Evolutionary conservation across 2,888 invertebrate species (phyloP), one percentile per base, ranked within the genome.

Genomic region (Philereme transversata): DNA sequence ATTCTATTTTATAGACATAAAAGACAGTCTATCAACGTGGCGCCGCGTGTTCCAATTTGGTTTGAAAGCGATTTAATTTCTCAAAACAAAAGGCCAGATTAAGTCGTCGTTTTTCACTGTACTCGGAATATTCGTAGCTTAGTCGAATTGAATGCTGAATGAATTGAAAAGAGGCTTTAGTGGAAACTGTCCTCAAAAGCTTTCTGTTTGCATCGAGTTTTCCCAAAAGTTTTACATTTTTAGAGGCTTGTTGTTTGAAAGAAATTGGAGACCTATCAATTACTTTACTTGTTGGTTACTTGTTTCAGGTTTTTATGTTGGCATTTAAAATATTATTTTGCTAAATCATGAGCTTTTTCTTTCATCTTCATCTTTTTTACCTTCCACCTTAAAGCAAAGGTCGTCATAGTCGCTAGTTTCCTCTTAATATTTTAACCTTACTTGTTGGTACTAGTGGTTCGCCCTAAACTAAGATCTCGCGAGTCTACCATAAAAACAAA

Each of bases 1-100:
- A 33, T 9, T 44, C 52, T 45, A 49, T 38, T 49, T 38, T 49
- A 61, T 48, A 52, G 48, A 57, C 52, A 52, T 51, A 57, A 36
- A 51, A 61, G 7, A 47, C 34, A 51, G 41, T 57, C 51, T 57
- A 60, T 67, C 57, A 54, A 47, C 47, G 22, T 8, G 51, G 38
- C 62, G 73, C 73, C 5, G 75, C 77, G 81, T 57, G 51, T 83
- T 83, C 77, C 84, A 85, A 86, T 89, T 87, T 81, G 62, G 77
- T 72, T 75, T 79, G 77, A 82, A 84, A 79, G 81, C 80, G 81
- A 84, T 86, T 88, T 86, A 82, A 90, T 88, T 88, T 86, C 68
- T 65, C 71, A 68, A 86, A 85, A 90, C 88, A 89, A 89, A 83
- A 77, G 83, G 67, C 69, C 70, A 74, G 80, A 82, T 84, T 84